Base-by-base conservation (phyloP, 2,797 vertebrate species). In the Natrix natrix region DNA sequence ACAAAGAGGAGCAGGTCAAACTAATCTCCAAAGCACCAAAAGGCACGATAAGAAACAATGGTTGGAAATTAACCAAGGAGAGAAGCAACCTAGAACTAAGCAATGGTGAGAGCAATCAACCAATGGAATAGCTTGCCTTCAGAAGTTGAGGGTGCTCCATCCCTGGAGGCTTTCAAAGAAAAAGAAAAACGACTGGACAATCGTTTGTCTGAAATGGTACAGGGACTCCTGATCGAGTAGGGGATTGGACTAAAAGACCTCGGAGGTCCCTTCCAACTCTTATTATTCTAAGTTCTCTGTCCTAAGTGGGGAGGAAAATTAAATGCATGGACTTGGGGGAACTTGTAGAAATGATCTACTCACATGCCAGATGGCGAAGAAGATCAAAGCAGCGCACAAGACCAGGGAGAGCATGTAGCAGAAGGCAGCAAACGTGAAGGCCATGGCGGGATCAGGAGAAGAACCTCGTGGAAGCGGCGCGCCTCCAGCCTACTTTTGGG, bases 341-440 rank as follows among this genome's bases (percentile, higher is more conserved):
- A 5, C 26, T 28, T 16, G 12, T 10, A 32, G 52, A 83, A 86
- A 89, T 4, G 28, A 32, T 59, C 12, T 96, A 98, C 98, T 98
- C 96, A 98, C 98, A 92, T 98, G 98, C 98, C 98, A 98, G 95
- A 98, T 98, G 60, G 98, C 98, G 96, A 98, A 98, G 96, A 98
- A 98, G 97, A 98, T 97, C 95, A 98, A 97, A 11, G 98, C 98
- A 0, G 98, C 98, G 92, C 98, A 98, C 54, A 98, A 97, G 24
- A 98, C 98, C 96, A 98, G 96, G 26, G 98, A 98, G 43, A 98
- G 97, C 98, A 98, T 98, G 96, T 98, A 98, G 96, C 98, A 98
- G 95, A 98, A 98, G 86, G 98, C 98, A 48, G 98, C 98, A 95
- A 98, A 98, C 17, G 98, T 98, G 97, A 98, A 98, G 93, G 96